These are phyloP conservation scores for Anodontia alba DNA, from an alignment of 2,888 invertebrate genomes.

Conservation along the genomic window DNA sequence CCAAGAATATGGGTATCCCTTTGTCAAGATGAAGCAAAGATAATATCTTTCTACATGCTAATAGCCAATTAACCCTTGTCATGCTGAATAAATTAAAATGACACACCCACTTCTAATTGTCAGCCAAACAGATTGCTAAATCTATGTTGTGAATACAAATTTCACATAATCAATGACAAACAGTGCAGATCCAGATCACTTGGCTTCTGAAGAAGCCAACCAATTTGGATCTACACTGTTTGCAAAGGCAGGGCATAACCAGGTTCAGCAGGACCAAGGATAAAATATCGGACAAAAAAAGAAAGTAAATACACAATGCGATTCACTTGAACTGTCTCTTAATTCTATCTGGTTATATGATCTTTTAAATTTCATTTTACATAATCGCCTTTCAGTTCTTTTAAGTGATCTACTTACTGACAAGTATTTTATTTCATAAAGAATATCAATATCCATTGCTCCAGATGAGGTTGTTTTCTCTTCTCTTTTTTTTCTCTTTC, in stretches of 20 bases:
- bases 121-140: too few species aligned
- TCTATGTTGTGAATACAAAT: too few species aligned
- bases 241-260: too few species aligned
- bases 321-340: slow-evolving; percentile 9
- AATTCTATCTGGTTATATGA: not conserved
- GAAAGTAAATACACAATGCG: not conserved
- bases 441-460: not conserved
- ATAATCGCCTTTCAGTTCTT: not conserved
- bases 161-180: too few species aligned
- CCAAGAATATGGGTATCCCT: not conserved
- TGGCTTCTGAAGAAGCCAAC: too few species aligned
- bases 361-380: not conserved
- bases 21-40: not conserved
- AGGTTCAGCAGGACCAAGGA: too few species aligned
- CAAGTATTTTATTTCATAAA: not conserved
- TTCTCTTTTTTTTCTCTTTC: too few species aligned
- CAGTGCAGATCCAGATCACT: too few species aligned
- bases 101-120: too few species aligned
- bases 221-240: too few species aligned
- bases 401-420: not conserved
- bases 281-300: not conserved
- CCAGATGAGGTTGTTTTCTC: too few species aligned
- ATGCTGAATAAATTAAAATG: too few species aligned
- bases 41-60: not conserved
- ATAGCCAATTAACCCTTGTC: not conserved